A percentile compares a stretch with the other conserved stretches of the same genome.
These are phyloP conservation scores for Popillia japonica DNA, from an alignment of 1,140 invertebrate genomes.

Conservation along the genomic window DNA sequence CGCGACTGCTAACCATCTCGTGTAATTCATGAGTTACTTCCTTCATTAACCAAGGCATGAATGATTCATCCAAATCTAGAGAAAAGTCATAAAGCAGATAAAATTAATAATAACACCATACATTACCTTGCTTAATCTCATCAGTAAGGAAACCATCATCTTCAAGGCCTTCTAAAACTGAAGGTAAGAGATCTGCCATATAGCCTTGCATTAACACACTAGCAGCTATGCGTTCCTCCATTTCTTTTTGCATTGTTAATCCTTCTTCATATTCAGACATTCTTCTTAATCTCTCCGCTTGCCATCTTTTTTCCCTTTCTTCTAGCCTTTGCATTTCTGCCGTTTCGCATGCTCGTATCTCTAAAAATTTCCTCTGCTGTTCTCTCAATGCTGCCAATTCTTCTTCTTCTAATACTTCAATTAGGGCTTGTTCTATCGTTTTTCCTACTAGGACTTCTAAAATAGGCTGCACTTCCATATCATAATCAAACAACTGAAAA, in stretches of 20 bases:
- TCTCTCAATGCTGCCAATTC: constrained; percentile 76
- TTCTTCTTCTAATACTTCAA: constrained; percentile 84
- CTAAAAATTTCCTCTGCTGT: constrained; percentile 79
- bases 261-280: constrained; percentile 66
- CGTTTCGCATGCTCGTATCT: constrained; percentile 79
- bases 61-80: constrained; percentile 77
- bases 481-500: constrained; percentile 83
- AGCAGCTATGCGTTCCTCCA: constrained; percentile 81
- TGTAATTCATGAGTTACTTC: constrained; percentile 83
- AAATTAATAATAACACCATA: background rate
- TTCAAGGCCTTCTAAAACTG: constrained; percentile 80
- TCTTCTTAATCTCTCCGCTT: constrained; percentile 65
- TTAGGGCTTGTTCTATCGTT: constrained; percentile 84
- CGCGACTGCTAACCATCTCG: constrained; percentile 77
- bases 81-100: constrained; percentile 45
- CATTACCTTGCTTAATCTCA: constrained; percentile 72
- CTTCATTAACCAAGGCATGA: constrained; percentile 88
- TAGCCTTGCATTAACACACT: constrained; percentile 83
- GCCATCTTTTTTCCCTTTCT: constrained; percentile 72
- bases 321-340: constrained; percentile 78
- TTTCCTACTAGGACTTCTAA: constrained; percentile 88
- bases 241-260: constrained; percentile 67
- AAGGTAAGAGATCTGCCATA: constrained; percentile 81
- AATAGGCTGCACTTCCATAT: constrained; percentile 86
- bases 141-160: constrained; percentile 79